Evolutionary conservation across 2,797 vertebrate genomes (phyloP).

Genomic region (Ptychadena robeensis): DNA sequence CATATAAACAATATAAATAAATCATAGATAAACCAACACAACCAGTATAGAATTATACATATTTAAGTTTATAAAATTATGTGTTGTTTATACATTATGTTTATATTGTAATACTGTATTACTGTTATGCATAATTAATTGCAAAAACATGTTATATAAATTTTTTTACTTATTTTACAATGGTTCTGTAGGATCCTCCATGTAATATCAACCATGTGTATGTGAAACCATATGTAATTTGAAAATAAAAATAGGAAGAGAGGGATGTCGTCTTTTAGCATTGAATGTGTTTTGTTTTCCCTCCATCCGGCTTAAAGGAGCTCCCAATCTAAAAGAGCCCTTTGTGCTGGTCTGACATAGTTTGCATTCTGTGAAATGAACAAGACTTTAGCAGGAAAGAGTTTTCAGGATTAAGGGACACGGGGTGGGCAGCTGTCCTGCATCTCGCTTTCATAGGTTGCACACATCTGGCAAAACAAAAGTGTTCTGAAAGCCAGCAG

Average conservation of each 20-base stretch:
- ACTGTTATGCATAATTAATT: background rate
- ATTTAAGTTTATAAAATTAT: too few relatives aligned
- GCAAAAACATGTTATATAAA: background rate
- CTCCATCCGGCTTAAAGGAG: conserved; percentile 44
- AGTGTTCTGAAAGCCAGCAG: conserved; percentile 14
- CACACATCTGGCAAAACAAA: conserved; percentile 62
- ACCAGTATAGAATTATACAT: too few relatives aligned
- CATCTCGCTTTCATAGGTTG: conserved; percentile 53
- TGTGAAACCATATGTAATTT: conserved; percentile 40
- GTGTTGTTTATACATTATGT: too few relatives aligned
- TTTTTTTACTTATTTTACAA: background rate
- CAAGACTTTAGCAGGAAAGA: conserved; percentile 63
- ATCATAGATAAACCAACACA: too few relatives aligned
- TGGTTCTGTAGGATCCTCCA: background rate
- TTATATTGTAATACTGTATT: background rate
- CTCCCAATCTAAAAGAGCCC: conserved; percentile 34
- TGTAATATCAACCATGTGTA: conserved; percentile 44
- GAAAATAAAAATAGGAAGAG: conserved; percentile 35
- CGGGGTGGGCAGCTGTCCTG: conserved; percentile 54
- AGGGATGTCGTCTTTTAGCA: conserved; percentile 31
- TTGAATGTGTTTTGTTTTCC: conserved; percentile 46
- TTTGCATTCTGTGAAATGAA: conserved; percentile 56
- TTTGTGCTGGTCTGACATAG: conserved; percentile 62
- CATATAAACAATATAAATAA: too few relatives aligned
- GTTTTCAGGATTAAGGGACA: conserved; percentile 60